Evolutionary conservation across 1,140 invertebrate genomes (phyloP), one percentile per base, ranked within the genome.

Genomic region (Aethina tumida): DNA sequence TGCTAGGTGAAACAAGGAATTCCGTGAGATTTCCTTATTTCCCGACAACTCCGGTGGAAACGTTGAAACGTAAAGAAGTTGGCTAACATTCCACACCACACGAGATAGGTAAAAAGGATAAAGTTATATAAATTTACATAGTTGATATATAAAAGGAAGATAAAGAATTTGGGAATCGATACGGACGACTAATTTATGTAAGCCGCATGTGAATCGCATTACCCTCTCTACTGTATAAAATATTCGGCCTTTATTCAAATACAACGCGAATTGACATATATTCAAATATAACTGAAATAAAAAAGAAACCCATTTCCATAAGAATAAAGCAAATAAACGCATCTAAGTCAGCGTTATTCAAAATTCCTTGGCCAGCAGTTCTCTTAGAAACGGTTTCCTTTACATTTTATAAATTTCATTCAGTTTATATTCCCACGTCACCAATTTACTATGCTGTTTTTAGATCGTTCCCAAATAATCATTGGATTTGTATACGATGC

Each of bases 241-340:
- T 5, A 26, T 26, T 28, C 40, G 31, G 39, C 44, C 35, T 39
- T 31, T 39, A 39, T 39, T 39, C 37, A 31, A 31, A 39, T 39
- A 32, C 19, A 8, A 15, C 6, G n/a, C 22, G 19, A 33, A 40
- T 40, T 25, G 28, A 40, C 38, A 40, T 34, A 40, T 26, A 34
- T 40, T 33, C 30, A 34, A 33, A 40, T 39, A 31, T 39, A 39
- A 39, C 13, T 25, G 30, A 33, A 40, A 33, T 33, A 40, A 40
- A 40, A 40, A 40, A 33, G 19, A 31, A 15, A 22, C 26, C 30
- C 20, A 40, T 40, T 40, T 40, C 38, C 38, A 40, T 40, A 18
- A 40, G 38, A 40, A 40, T 40, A 40, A 40, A 40, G 29, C 38
- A 40, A 40, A 40, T 40, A 40, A 40, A 40, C 38, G 38, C 38